phyloP scores from a whole-genome alignment of 2,797 vertebrate species.

The Cossypha polioptera region DNA sequence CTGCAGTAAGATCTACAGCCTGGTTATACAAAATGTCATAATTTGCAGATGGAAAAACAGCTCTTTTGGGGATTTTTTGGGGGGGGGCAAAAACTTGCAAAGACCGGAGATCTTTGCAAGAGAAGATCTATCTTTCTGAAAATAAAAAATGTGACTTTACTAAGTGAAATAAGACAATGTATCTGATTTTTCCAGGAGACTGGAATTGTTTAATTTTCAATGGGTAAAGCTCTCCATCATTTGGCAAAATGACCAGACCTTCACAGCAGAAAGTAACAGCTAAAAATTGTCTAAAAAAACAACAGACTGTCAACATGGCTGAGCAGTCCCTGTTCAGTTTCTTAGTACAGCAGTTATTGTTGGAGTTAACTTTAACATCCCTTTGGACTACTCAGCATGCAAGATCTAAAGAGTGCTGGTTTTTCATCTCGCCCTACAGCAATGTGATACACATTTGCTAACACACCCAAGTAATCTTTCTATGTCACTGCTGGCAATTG shows the following conservation, averaged over 20 bases:
- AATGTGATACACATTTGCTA: neutral
- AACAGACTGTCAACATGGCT: neutral
- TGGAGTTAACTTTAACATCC: neutral
- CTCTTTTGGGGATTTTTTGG: neutral
- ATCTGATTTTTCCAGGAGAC: neutral
- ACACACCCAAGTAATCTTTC: neutral
- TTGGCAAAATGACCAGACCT: neutral
- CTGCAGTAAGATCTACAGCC: neutral
- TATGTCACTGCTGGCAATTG: neutral
- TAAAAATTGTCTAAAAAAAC: neutral
- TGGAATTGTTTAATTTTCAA: neutral
- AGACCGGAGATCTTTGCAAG: neutral
- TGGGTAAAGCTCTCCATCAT: neutral
- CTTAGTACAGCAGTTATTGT: neutral
- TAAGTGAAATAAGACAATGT: neutral
- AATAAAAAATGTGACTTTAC: neutral
- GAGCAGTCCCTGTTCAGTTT: neutral
- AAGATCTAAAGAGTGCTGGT: neutral
- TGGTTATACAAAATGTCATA: neutral
- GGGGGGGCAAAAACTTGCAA: neutral
- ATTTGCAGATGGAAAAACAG: neutral
- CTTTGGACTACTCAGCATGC: neutral
- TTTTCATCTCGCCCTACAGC: neutral
- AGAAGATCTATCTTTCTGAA: neutral
- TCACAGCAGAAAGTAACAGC: neutral